A percentile compares a stretch with the other conserved stretches of the same genome.
Conservation (phyloP, 1,140 invertebrate species). For the Magallana gigas region DNA sequence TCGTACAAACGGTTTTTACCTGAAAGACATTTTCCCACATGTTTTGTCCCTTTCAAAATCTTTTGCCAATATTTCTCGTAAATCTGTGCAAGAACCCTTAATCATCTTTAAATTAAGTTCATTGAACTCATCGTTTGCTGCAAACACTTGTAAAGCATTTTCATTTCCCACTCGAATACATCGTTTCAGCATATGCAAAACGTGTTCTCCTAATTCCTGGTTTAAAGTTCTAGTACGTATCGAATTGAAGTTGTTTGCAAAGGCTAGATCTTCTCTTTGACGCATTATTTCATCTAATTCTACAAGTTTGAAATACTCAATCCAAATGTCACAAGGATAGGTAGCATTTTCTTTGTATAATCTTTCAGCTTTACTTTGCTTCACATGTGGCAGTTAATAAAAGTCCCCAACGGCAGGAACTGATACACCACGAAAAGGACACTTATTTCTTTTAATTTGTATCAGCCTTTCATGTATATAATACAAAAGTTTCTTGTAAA, state of each 20-base stretch:
- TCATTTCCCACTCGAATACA: too few relatives aligned
- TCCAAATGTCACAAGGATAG: constrained; percentile 43
- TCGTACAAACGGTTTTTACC: background rate
- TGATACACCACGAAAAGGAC: constrained; percentile 38
- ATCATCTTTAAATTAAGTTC: too few relatives aligned
- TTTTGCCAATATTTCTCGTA: background rate
- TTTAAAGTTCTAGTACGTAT: constrained; percentile 20
- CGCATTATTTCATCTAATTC: constrained; percentile 45
- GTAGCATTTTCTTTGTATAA: constrained; percentile 20
- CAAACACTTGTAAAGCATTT: too few relatives aligned
- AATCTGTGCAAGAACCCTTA: background rate
- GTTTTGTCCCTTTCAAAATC: constrained; percentile 33
- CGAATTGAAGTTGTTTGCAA: background rate
- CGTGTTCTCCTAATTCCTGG: background rate
- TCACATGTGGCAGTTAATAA: constrained; percentile 43
- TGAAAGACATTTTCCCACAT: constrained; percentile 7
- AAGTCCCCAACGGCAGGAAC: constrained; percentile 52
- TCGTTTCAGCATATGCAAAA: background rate
- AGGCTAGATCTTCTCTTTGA: constrained; percentile 46
- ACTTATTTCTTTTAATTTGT: background rate
- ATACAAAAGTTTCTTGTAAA: too few relatives aligned
- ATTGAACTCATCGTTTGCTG: too few relatives aligned
- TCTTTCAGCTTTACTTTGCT: background rate
- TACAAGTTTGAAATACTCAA: constrained; percentile 12
- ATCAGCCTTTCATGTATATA: too few relatives aligned